Percentiles rank a stretch among this genome's conserved stretches.
Conservation (phyloP, 2,797 vertebrate genomes). For the Eulemur mongoz region DNA sequence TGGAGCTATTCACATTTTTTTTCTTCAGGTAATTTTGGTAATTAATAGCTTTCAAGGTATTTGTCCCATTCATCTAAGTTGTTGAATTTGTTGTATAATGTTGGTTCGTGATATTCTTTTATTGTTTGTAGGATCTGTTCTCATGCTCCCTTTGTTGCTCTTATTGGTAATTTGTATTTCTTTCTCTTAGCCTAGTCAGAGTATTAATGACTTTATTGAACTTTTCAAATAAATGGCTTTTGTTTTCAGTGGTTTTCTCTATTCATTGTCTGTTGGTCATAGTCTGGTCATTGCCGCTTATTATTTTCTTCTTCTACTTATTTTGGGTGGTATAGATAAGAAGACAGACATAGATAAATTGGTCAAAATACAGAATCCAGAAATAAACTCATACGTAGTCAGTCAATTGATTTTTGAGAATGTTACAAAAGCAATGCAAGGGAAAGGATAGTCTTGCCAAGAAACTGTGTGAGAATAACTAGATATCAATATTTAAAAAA, state of each 20-base stretch:
- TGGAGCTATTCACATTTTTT: not conserved
- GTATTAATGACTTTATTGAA: slow-evolving; percentile 2
- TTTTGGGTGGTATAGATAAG: not conserved
- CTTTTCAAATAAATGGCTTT: not conserved
- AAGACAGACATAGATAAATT: not conserved
- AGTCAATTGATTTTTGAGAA: not conserved
- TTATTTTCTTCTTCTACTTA: not conserved
- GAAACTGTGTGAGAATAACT: not conserved
- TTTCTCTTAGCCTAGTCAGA: not conserved
- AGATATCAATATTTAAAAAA: not conserved
- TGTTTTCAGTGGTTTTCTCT: not conserved
- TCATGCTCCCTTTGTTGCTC: not conserved
- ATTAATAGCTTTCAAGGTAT: not conserved
- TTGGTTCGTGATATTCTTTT: not conserved
- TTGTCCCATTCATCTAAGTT: not conserved
- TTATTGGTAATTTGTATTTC: not conserved
- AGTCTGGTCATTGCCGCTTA: not conserved
- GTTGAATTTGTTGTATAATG: not conserved
- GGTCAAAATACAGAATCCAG: not conserved
- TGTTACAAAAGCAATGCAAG: not conserved
- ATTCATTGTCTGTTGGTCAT: not conserved
- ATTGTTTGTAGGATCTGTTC: not conserved
- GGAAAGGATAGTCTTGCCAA: not conserved
- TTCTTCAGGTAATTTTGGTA: not conserved
- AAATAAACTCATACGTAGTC: not conserved